phyloP scores from a whole-genome alignment of 2,797 vertebrate genomes.

The Pangasius larnaudii region DNA sequence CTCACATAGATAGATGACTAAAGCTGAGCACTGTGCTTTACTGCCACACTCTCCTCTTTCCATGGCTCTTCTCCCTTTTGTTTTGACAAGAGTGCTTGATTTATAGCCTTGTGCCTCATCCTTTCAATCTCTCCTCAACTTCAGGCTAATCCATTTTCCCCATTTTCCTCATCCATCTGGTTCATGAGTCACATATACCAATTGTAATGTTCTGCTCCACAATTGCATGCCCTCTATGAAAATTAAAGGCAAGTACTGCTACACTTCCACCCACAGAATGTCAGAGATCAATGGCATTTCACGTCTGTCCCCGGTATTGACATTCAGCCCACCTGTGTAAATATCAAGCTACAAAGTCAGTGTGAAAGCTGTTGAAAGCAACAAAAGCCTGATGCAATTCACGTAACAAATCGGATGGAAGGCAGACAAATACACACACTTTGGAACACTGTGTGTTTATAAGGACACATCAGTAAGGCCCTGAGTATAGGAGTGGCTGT shows the following conservation, averaged over 20 bases:
- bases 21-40: slow-evolving; percentile 60
- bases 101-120: slow-evolving; percentile 45
- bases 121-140: slow-evolving; percentile 49
- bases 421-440: not conserved
- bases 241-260: slow-evolving; percentile 28
- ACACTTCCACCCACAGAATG: slow-evolving; percentile 21
- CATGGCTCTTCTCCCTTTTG: slow-evolving; percentile 42
- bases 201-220: slow-evolving; percentile 33
- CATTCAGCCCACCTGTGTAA: slow-evolving; percentile 29
- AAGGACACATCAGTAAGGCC: slow-evolving; percentile 40
- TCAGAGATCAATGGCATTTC: slow-evolving; percentile 40
- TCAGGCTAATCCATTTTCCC: slow-evolving; percentile 43
- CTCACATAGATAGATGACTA: slow-evolving; percentile 62
- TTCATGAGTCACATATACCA: slow-evolving; percentile 37
- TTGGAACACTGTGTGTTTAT: not conserved
- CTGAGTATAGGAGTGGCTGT: slow-evolving; percentile 29
- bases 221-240: slow-evolving; percentile 28
- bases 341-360: slow-evolving; percentile 36
- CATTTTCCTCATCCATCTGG: slow-evolving; percentile 47
- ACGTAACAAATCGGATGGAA: not conserved
- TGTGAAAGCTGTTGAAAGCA: slow-evolving; percentile 26
- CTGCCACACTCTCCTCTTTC: slow-evolving; percentile 46
- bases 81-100: slow-evolving; percentile 51
- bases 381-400: slow-evolving; percentile 23
- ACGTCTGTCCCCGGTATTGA: slow-evolving; percentile 20